These are phyloP conservation scores for Macrosteles quadrilineatus DNA, from an alignment of 1,140 invertebrate species.

Conservation along the genomic window DNA sequence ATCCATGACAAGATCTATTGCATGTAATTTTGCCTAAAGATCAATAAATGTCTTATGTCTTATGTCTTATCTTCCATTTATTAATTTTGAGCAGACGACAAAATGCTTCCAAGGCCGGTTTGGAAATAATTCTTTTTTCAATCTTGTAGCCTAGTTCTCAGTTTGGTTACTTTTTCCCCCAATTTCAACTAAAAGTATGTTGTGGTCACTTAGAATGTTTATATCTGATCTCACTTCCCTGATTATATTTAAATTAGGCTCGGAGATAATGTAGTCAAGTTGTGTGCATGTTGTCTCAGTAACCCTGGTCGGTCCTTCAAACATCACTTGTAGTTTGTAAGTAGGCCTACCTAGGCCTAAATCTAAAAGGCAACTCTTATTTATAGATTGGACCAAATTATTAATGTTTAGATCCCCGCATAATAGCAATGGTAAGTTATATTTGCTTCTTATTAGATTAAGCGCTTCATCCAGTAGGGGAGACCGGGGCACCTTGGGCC, in stretches of 20 bases:
- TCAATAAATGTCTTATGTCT: neutral
- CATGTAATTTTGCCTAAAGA: too few species aligned
- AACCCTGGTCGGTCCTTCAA: too few species aligned
- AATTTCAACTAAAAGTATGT: too few species aligned
- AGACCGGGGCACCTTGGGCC: too few species aligned
- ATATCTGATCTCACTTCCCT: neutral
- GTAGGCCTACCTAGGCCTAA: neutral
- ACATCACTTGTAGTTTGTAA: neutral
- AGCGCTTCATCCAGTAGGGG: neutral
- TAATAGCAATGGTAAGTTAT: conserved; percentile 1
- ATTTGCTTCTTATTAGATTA: neutral
- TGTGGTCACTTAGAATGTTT: too few species aligned
- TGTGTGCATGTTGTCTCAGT: neutral
- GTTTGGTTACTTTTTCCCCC: neutral
- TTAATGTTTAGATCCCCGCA: neutral
- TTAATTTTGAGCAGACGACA: neutral
- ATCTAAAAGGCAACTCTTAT: neutral
- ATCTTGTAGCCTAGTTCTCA: too few species aligned
- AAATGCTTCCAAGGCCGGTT: too few species aligned
- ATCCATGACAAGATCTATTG: too few species aligned
- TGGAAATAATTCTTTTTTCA: too few species aligned
- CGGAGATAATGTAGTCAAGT: neutral
- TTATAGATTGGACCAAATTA: neutral
- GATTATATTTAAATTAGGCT: neutral
- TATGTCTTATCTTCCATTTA: neutral